These are phyloP conservation scores for Cynodonichthys magdalenae DNA, from an alignment of 2,797 vertebrate genomes.

Conservation along the genomic window DNA sequence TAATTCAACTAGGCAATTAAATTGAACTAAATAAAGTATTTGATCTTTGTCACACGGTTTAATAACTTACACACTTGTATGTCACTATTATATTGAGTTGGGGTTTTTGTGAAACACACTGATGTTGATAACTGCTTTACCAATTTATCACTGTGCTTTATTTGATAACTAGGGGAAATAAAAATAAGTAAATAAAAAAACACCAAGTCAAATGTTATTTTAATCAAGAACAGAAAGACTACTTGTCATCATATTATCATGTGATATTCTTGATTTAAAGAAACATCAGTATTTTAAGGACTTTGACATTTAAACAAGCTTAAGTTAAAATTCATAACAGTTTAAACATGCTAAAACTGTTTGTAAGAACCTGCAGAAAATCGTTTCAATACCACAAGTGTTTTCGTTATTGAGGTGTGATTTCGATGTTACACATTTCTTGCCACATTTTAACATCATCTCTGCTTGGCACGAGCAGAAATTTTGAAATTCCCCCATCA, in stretches of 20 bases:
- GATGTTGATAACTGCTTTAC: background rate
- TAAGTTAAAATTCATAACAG: background rate
- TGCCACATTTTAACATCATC: slow-evolving; percentile 12
- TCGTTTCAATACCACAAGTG: no score
- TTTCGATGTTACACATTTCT: slow-evolving; percentile 23
- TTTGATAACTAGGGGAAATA: background rate
- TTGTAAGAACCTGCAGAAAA: background rate
- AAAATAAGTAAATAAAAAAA: background rate
- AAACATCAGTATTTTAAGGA: no score
- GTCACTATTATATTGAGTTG: background rate
- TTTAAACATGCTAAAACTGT: background rate
- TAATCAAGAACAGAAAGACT: no score
- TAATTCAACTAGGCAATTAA: background rate
- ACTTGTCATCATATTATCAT: background rate
- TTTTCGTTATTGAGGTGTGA: background rate
- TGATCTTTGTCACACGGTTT: background rate
- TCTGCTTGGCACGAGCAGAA: background rate
- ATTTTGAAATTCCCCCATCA: no score
- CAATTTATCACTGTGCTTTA: background rate
- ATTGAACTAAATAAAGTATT: background rate
- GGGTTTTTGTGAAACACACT: background rate
- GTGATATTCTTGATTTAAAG: no score
- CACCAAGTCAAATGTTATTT: slow-evolving; percentile 37
- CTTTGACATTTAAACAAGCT: no score
- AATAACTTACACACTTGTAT: background rate